These are phyloP conservation scores for Loriculus beryllinus DNA, from an alignment of 2,797 vertebrate genomes.

Conservation along the genomic window DNA sequence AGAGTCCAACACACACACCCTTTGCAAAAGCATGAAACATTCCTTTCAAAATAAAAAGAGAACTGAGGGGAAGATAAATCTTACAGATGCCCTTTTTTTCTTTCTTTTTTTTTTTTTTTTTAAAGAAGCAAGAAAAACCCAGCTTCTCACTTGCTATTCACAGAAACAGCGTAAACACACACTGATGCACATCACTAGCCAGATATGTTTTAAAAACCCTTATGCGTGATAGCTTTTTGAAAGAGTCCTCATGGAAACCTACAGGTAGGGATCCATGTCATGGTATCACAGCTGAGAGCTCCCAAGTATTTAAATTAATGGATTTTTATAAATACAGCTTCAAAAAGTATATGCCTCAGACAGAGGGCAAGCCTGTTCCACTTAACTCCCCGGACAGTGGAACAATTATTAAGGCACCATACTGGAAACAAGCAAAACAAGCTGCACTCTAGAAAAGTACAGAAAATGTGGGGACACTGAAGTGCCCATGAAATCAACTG, in stretches of 20 bases:
- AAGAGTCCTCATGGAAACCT: not conserved
- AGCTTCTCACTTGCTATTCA: not conserved
- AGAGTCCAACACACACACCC: not conserved
- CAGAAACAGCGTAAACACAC: not conserved
- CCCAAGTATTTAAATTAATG: not conserved
- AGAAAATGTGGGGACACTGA: not conserved
- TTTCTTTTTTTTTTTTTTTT: not conserved
- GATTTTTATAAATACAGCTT: not conserved
- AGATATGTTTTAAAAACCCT: not conserved
- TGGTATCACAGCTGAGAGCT: not conserved
- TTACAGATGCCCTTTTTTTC: not conserved
- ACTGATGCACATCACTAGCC: not conserved
- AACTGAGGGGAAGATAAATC: not conserved
- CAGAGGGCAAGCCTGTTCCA: not conserved
- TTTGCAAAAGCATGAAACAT: slow-evolving; percentile 19
- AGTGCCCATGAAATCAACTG: not conserved
- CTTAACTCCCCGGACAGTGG: not conserved
- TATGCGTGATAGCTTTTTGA: not conserved
- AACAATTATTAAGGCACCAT: not conserved
- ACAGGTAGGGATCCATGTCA: not conserved
- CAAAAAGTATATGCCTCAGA: not conserved
- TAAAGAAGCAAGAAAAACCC: not conserved
- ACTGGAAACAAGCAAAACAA: not conserved
- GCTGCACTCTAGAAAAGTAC: not conserved
- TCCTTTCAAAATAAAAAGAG: slow-evolving; percentile 31